A percentile compares a stretch with the other conserved stretches of the same genome.
phyloP scores from a whole-genome alignment of 2,797 vertebrate genomes.

The Spinus pinus region DNA sequence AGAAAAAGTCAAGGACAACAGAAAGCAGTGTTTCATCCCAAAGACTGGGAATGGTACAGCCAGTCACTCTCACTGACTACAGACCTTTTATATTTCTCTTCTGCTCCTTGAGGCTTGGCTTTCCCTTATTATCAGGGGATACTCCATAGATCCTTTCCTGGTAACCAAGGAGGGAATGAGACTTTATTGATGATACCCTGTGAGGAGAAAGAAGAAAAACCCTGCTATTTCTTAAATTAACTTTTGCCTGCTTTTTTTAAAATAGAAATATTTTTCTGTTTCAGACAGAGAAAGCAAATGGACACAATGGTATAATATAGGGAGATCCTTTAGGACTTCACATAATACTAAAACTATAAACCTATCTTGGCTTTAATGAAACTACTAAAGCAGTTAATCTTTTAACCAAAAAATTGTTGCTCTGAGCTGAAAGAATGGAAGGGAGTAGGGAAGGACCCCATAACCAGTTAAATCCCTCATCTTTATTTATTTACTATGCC shows the following conservation, averaged over 20 bases:
- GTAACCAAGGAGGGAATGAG: neutral
- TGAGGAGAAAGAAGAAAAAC: neutral
- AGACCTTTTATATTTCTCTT: neutral
- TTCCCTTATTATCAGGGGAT: neutral
- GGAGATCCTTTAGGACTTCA: neutral
- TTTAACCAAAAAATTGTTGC: constrained; percentile 1
- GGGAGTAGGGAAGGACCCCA: neutral
- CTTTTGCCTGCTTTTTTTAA: neutral
- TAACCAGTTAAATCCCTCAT: neutral
- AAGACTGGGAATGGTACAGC: neutral
- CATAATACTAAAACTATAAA: constrained; percentile 10
- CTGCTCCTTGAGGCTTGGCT: neutral
- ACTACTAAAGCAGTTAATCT: constrained; percentile 17
- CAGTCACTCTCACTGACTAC: neutral
- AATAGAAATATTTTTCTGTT: neutral
- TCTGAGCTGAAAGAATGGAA: neutral
- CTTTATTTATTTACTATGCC: constrained; percentile 15
- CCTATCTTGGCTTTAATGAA: constrained; percentile 45
- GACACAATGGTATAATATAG: neutral
- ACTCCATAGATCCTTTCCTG: neutral
- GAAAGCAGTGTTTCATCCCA: neutral
- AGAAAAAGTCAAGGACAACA: neutral
- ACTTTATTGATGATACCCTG: neutral
- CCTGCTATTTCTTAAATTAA: neutral
- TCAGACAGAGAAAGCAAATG: neutral